Base-by-base conservation (phyloP, 2,797 vertebrate genomes). In the Tympanoctomys barrerae region DNA sequence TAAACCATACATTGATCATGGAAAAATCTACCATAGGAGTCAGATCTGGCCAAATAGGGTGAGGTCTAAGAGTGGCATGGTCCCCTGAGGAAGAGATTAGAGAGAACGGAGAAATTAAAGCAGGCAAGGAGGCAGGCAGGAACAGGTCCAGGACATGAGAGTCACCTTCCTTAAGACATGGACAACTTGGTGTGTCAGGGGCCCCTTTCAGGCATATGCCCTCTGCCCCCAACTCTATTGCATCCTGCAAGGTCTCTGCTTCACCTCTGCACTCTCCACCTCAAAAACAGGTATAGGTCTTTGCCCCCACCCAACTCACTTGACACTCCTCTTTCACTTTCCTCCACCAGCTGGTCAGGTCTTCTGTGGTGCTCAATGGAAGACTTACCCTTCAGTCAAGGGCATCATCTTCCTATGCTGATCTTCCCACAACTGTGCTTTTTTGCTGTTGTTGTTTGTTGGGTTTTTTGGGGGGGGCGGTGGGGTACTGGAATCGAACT, bases 121-220 rank as follows among this genome's bases (percentile, higher is more conserved):
- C 39, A 77, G 22, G 19, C 31, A 49, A 26, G 24, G 36, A 49
- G 61, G 24, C 62, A 54, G 54, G 19, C 36, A 28, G 68, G 77
- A 68, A 12, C n/a, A 12, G 66, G 24, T 2, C 5, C 26, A 42
- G 64, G 57, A 36, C 24, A 46, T 0, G 4, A 77, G 61, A 81
- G 28, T 28, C 26, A 42, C n/a, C 12, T 70, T 39, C 39, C 59
- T 2, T 14, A 62, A 19, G 36, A 36, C 2, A 5, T 24, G 52
- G 22, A 31, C 14, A 46, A 19, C 52, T 62, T 24, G 22, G 49
- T 3, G 1, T 39, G 79, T 66, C 0, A 11, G 82, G 28, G 11
- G 39, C 2, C 42, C 24, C 42, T 7, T 12, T 28, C 10, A 0
- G 0, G 18, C 18, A 2, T 77, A 68, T 64, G 28, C 1, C 42